phyloP scores from a whole-genome alignment of 2,888 invertebrate genomes.

The Stramonita haemastoma region DNA sequence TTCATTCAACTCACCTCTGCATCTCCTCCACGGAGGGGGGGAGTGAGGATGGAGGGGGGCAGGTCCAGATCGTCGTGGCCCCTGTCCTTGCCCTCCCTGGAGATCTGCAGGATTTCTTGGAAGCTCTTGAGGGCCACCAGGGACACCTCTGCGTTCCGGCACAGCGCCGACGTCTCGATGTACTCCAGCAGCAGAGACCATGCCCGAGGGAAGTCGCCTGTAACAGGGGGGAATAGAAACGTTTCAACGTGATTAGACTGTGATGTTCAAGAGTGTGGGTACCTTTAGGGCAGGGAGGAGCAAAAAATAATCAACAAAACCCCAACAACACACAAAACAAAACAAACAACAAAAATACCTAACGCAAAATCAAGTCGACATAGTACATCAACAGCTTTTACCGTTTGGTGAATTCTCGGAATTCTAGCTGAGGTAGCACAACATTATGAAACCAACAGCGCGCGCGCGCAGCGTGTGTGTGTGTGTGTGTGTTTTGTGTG shows the following conservation, averaged over 20 bases:
- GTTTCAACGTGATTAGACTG: too few species aligned
- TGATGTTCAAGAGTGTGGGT: too few species aligned
- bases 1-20: conserved; percentile 59
- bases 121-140: conserved; percentile 97
- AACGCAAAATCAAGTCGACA: background rate
- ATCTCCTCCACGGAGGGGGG: conserved; percentile 67
- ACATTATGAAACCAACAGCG: too few species aligned
- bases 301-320: background rate
- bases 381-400: too few species aligned
- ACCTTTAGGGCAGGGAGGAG: background rate
- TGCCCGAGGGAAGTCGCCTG: conserved; percentile 93
- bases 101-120: conserved; percentile 89
- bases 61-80: conserved; percentile 39
- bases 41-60: conserved; percentile 46
- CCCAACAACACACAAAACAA: too few species aligned
- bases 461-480: too few species aligned
- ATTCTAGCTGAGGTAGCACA: too few species aligned
- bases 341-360: background rate
- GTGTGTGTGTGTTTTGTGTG: too few species aligned
- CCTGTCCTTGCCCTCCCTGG: conserved; percentile 50
- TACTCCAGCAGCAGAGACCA: conserved; percentile 96
- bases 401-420: too few species aligned
- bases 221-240: background rate
- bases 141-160: conserved; percentile 94
- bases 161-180: conserved; percentile 85